phyloP scores from a whole-genome alignment of 2,113 vertebrate genomes.

The Phyllopteryx taeniolatus region DNA sequence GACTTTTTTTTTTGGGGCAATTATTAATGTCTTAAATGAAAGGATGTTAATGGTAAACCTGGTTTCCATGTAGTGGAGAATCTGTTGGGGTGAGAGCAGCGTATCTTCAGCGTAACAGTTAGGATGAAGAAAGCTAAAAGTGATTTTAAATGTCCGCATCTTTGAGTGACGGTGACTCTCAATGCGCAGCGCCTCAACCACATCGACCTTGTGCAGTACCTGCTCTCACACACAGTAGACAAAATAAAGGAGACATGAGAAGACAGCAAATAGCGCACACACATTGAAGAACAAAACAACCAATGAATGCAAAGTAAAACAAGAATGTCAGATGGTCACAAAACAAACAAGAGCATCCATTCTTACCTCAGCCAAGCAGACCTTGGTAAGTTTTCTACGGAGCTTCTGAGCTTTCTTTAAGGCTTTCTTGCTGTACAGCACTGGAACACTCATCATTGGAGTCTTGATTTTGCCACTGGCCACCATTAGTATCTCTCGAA shows the following conservation, averaged over 20 bases:
- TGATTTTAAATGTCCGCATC: slow-evolving; percentile 76
- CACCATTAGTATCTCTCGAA: slow-evolving; percentile 91
- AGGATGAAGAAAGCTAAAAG: slow-evolving; percentile 82
- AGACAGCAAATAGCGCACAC: neutral
- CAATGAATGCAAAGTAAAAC: neutral
- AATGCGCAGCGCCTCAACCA: slow-evolving; percentile 79
- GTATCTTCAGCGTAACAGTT: slow-evolving; percentile 84
- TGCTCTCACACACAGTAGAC: slow-evolving; percentile 39
- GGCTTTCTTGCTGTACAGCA: slow-evolving; percentile 82
- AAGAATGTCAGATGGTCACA: neutral
- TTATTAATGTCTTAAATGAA: neutral
- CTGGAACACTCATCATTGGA: slow-evolving; percentile 92
- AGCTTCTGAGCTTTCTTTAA: slow-evolving; percentile 82
- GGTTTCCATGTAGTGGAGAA: slow-evolving; percentile 88
- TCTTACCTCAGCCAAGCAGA: slow-evolving; percentile 86
- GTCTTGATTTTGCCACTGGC: slow-evolving; percentile 93
- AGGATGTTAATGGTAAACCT: slow-evolving; percentile 62
- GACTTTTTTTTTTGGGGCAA: no score
- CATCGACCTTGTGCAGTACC: slow-evolving; percentile 87
- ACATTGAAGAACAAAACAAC: neutral
- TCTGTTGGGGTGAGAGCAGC: slow-evolving; percentile 76
- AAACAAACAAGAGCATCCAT: neutral
- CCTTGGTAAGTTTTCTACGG: slow-evolving; percentile 82
- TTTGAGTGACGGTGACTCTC: slow-evolving; percentile 57
- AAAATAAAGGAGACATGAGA: neutral